Percentiles rank a stretch among this genome's conserved stretches.
Conservation (phyloP, 1,140 invertebrate genomes). For the Heliconius melpomene region DNA sequence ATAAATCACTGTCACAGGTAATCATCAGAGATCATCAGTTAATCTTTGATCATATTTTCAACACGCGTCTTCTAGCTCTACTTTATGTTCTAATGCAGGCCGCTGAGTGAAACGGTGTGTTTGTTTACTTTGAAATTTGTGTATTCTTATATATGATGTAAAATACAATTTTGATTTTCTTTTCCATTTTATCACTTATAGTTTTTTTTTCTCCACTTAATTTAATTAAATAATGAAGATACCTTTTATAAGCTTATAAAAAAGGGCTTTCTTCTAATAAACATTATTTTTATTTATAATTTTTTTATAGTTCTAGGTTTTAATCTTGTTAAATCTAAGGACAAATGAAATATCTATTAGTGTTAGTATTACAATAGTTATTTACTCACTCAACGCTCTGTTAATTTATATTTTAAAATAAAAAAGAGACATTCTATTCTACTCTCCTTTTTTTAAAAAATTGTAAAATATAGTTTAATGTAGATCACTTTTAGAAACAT, state of each 20-base stretch:
- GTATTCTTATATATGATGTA: neutral
- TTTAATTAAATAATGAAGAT: too few species aligned
- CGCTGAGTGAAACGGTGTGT: neutral
- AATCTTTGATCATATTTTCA: constrained; percentile 8
- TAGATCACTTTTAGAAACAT: constrained; percentile 3
- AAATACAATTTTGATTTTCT: neutral
- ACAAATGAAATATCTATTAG: too few species aligned
- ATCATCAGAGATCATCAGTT: neutral
- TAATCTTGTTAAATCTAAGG: too few species aligned
- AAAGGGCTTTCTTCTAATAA: too few species aligned
- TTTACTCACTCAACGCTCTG: too few species aligned
- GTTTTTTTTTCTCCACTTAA: too few species aligned
- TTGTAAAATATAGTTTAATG: neutral
- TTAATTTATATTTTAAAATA: neutral
- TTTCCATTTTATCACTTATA: neutral
- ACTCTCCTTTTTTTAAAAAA: neutral
- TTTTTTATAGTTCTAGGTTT: too few species aligned
- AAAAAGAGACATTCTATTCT: neutral
- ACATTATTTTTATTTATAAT: too few species aligned
- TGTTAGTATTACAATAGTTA: too few species aligned
- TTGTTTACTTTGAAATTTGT: constrained; percentile 9
- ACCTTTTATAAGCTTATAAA: too few species aligned
- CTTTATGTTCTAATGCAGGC: constrained; percentile 14
- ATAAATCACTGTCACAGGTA: neutral
- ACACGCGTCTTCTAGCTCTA: neutral